A percentile compares a stretch with the other conserved stretches of the same genome.
phyloP scores from a whole-genome alignment of 2,797 vertebrate species.

The Oreochromis grahami region DNA sequence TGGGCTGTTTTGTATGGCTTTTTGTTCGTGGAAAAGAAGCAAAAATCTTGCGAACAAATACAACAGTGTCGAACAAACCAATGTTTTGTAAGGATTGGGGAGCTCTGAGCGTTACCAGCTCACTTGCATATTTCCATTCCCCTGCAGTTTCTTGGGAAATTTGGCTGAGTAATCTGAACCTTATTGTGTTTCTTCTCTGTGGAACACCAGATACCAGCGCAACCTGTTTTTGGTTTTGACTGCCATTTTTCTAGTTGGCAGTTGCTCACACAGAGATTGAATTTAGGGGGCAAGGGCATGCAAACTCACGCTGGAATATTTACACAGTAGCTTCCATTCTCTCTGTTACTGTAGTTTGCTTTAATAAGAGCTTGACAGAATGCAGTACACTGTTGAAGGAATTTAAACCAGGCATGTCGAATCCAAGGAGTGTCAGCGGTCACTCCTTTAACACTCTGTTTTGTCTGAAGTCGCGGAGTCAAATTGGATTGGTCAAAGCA shows the following conservation, averaged over 20 bases:
- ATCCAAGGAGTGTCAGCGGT: constrained; percentile 36
- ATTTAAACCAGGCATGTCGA: constrained; percentile 38
- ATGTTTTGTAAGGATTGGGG: constrained; percentile 25
- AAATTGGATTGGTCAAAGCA: constrained; percentile 31
- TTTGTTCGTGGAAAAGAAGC: constrained; percentile 63
- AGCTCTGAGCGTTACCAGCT: constrained; percentile 36
- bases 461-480: constrained; percentile 16
- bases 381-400: constrained; percentile 21
- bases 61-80: constrained; percentile 37
- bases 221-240: constrained; percentile 64
- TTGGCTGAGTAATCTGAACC: constrained; percentile 67
- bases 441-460: constrained; percentile 5
- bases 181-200: constrained; percentile 63
- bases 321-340: constrained; percentile 47
- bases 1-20: constrained; percentile 58
- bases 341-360: constrained; percentile 43
- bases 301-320: constrained; percentile 53
- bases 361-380: constrained; percentile 57
- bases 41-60: constrained; percentile 60
- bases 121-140: constrained; percentile 41
- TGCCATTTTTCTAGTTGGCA: constrained; percentile 62
- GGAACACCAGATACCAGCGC: constrained; percentile 54
- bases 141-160: constrained; percentile 53
- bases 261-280: constrained; percentile 60
- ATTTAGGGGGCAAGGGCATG: constrained; percentile 44